These are phyloP conservation scores for Triplophysa siluroides DNA, from an alignment of 2,113 vertebrate species.

Conservation along the genomic window DNA sequence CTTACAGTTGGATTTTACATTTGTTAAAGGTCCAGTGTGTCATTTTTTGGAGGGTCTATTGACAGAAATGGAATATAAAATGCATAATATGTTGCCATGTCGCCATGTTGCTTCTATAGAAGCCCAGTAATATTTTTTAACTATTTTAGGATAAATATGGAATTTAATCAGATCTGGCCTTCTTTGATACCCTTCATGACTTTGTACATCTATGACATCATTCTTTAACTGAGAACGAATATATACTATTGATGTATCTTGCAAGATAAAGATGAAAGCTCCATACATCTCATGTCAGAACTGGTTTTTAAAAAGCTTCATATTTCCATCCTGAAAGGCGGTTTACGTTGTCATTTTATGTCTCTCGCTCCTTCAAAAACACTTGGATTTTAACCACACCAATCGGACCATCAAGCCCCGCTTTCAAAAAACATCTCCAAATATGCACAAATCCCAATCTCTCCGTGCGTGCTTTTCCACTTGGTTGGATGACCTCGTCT, in stretches of 20 bases:
- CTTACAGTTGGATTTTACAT: too few relatives aligned
- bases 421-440: background rate
- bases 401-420: slow-evolving; percentile 35
- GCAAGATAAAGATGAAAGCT: background rate
- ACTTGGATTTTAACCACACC: slow-evolving; percentile 13
- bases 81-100: too few relatives aligned
- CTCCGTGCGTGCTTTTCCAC: slow-evolving; percentile 6
- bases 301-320: background rate
- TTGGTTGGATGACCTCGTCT: slow-evolving; percentile 50
- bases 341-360: background rate
- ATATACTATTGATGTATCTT: background rate
- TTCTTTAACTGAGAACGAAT: background rate
- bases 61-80: too few relatives aligned
- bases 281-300: background rate
- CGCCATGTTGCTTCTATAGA: too few relatives aligned
- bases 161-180: too few relatives aligned
- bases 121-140: too few relatives aligned
- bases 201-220: slow-evolving; percentile 14
- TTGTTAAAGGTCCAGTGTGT: too few relatives aligned
- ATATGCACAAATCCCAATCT: slow-evolving; percentile 16
- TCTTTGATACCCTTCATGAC: background rate
- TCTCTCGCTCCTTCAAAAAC: slow-evolving; percentile 11
- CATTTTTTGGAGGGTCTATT: too few relatives aligned
- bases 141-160: too few relatives aligned
- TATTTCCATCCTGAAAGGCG: background rate